These are phyloP conservation scores for Burhinus bistriatus DNA, from an alignment of 2,113 vertebrate species.

Conservation along the genomic window DNA sequence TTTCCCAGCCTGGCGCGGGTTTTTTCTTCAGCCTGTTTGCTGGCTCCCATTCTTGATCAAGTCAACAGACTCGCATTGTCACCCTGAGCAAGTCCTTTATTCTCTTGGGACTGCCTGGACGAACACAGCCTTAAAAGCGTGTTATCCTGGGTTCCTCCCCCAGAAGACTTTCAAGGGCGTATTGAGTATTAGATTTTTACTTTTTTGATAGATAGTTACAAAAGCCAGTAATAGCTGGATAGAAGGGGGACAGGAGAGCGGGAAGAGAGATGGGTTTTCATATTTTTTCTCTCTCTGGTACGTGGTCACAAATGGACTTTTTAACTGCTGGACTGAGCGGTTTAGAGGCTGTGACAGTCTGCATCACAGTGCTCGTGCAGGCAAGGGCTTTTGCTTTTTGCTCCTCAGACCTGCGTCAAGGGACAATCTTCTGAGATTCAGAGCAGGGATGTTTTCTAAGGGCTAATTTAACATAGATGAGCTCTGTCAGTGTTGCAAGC, in stretches of 20 bases:
- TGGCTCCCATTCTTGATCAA: not conserved
- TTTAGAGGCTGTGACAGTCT: not conserved
- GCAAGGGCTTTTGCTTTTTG: not conserved
- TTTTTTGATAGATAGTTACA: not conserved
- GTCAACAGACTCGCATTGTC: accelerated
- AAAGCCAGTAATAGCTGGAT: not conserved
- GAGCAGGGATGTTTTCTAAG: not conserved
- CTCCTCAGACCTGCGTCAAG: not conserved
- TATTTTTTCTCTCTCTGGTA: not conserved
- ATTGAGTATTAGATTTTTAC: not conserved
- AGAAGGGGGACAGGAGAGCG: not conserved
- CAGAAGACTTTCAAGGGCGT: not conserved
- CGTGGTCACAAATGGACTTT: not conserved
- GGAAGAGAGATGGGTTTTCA: not conserved
- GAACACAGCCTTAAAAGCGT: not conserved
- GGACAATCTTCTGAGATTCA: not conserved
- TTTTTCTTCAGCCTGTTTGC: not conserved
- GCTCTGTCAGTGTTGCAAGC: not conserved
- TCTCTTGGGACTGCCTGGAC: not conserved
- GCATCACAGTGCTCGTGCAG: not conserved
- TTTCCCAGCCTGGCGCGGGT: accelerated
- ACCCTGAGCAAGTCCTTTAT: not conserved
- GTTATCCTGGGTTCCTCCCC: not conserved
- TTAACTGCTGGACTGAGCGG: accelerated
- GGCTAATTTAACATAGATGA: constrained; percentile 24